Evolutionary conservation across 2,797 vertebrate species (phyloP).

Genomic region (Tiaroga cobitis): DNA sequence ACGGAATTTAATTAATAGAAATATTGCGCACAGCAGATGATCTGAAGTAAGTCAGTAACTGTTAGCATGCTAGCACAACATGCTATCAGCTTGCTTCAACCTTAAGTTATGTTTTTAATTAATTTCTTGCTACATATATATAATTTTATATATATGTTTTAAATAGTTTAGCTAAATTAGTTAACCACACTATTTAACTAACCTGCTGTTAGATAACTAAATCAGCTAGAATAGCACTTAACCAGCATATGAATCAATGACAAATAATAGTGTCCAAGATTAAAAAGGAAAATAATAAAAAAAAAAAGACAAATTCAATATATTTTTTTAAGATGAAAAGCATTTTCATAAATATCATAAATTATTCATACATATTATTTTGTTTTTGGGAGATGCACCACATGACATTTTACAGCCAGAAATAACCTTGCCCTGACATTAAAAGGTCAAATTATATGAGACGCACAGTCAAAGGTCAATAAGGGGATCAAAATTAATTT

Average conservation of each 20-base stretch:
- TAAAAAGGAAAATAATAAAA: too few relatives aligned
- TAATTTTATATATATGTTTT: neutral
- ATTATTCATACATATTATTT: conserved; percentile 2
- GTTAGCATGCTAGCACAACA: conserved; percentile 17
- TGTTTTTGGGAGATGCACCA: neutral
- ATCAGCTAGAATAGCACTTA: neutral
- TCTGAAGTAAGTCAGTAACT: neutral
- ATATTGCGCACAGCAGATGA: neutral
- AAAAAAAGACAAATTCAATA: neutral
- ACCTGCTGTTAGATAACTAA: neutral
- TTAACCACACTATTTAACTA: neutral
- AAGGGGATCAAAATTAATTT: neutral
- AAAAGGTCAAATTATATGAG: neutral
- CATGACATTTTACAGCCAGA: conserved; percentile 14
- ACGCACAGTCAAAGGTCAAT: conserved; percentile 6
- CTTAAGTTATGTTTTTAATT: neutral
- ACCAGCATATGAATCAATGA: neutral
- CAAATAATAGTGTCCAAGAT: neutral
- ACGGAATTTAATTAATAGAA: neutral
- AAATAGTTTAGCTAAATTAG: neutral
- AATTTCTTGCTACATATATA: neutral
- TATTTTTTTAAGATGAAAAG: neutral
- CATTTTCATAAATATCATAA: neutral
- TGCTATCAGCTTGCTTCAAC: neutral
- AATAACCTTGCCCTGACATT: neutral